A percentile compares a stretch with the other conserved stretches of the same genome.
phyloP scores from a whole-genome alignment of 1,140 invertebrate species.

The Aphaenogaster rudis region DNA sequence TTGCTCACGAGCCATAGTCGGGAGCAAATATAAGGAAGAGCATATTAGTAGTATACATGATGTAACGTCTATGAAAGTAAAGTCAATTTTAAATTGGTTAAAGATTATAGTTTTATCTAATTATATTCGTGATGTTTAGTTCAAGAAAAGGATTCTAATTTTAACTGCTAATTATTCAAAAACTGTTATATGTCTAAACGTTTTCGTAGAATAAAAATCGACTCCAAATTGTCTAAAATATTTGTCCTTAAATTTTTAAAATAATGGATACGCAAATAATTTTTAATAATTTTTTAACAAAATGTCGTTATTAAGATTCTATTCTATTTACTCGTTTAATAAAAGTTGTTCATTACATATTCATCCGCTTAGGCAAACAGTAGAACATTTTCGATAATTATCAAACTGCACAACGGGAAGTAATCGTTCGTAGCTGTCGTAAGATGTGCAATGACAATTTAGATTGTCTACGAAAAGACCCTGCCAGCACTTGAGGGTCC shows the following conservation, averaged over 20 bases:
- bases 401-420: slow-evolving; percentile 48
- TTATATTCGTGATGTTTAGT: background rate
- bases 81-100: background rate
- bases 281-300: slow-evolving; percentile 29
- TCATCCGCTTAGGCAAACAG: slow-evolving; percentile 45
- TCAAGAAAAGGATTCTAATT: background rate
- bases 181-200: background rate
- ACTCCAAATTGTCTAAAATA: background rate
- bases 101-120: background rate
- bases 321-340: background rate
- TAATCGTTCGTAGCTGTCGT: slow-evolving; percentile 59
- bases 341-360: slow-evolving; percentile 56
- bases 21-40: background rate
- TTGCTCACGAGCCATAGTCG: background rate
- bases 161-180: background rate
- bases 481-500: slow-evolving; percentile 52
- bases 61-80: background rate
- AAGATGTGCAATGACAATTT: slow-evolving; percentile 66
- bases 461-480: slow-evolving; percentile 61
- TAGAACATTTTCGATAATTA: slow-evolving; percentile 55
- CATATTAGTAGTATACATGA: background rate
- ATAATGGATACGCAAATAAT: background rate
- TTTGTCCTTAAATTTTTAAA: background rate
- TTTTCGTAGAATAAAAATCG: background rate
- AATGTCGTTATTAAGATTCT: background rate